Evolutionary conservation across 2,797 vertebrate species (phyloP).

Genomic region (Siniperca scherzeri): DNA sequence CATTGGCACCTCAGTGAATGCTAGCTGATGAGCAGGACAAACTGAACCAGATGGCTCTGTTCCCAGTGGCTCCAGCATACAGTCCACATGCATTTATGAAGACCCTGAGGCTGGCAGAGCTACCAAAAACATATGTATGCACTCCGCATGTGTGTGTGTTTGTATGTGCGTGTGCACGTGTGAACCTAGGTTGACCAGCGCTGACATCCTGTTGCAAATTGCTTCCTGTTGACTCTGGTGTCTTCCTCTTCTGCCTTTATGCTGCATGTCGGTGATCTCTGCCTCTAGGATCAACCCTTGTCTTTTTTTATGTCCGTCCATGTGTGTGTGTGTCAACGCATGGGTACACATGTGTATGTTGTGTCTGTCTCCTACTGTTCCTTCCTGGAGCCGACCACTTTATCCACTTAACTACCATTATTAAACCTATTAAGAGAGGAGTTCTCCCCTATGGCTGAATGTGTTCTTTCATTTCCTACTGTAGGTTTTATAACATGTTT

Average conservation of each 20-base stretch:
- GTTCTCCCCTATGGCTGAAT: constrained; percentile 40
- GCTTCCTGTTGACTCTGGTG: constrained; percentile 77
- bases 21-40: constrained; percentile 74
- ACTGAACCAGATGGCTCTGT: constrained; percentile 80
- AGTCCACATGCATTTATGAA: constrained; percentile 75
- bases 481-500: constrained; percentile 41
- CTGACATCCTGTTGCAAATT: constrained; percentile 80
- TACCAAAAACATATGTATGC: constrained; percentile 56
- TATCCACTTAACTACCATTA: constrained; percentile 70
- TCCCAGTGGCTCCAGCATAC: constrained; percentile 67
- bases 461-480: constrained; percentile 53
- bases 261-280: constrained; percentile 28
- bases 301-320: constrained; percentile 13
- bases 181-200: constrained; percentile 44
- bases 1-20: constrained; percentile 73
- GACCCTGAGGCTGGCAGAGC: constrained; percentile 68
- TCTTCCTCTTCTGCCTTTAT: constrained; percentile 54
- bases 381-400: constrained; percentile 67
- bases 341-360: constrained; percentile 36
- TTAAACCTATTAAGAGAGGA: constrained; percentile 66
- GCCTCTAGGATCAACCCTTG: constrained; percentile 39
- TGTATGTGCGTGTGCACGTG: constrained; percentile 15
- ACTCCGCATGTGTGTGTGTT: constrained; percentile 27
- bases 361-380: constrained; percentile 66
- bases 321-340: constrained; percentile 32